Conservation (phyloP, 2,797 vertebrate genomes). For the Sebastes elongatus region DNA sequence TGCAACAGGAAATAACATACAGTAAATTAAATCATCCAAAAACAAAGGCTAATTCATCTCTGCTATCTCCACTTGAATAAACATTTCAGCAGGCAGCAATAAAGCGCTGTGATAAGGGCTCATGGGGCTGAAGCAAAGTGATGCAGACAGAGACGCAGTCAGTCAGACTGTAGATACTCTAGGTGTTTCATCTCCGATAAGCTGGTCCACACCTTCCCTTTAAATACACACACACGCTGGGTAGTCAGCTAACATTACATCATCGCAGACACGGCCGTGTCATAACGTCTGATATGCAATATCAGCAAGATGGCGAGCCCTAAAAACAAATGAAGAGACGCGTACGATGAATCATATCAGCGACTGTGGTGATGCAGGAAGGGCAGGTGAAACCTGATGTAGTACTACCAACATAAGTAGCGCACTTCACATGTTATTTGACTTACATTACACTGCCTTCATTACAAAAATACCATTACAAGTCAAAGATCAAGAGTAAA, state of each 20-base stretch:
- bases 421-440: background rate
- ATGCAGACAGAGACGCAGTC: slow-evolving; percentile 31
- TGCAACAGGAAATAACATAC: background rate
- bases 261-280: slow-evolving; percentile 24
- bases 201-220: slow-evolving; percentile 30
- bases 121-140: background rate
- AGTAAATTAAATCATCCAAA: slow-evolving; percentile 1
- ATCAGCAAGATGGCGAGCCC: slow-evolving; percentile 37
- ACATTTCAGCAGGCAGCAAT: slow-evolving; percentile 16
- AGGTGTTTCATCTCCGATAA: slow-evolving; percentile 20
- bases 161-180: background rate
- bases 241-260: slow-evolving; percentile 31
- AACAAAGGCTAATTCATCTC: background rate
- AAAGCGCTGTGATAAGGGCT: slow-evolving; percentile 27
- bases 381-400: background rate
- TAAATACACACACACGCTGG: background rate
- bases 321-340: slow-evolving; percentile 50
- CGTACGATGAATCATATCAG: background rate
- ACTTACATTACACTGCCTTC: background rate
- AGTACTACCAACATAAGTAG: background rate
- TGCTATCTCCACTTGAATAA: slow-evolving; percentile 9
- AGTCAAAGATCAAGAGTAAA: background rate
- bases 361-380: background rate
- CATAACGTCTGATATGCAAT: slow-evolving; percentile 37
- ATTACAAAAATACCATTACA: background rate